phyloP scores from a whole-genome alignment of 2,113 vertebrate genomes.

The Cricetomys ansorgei region DNA sequence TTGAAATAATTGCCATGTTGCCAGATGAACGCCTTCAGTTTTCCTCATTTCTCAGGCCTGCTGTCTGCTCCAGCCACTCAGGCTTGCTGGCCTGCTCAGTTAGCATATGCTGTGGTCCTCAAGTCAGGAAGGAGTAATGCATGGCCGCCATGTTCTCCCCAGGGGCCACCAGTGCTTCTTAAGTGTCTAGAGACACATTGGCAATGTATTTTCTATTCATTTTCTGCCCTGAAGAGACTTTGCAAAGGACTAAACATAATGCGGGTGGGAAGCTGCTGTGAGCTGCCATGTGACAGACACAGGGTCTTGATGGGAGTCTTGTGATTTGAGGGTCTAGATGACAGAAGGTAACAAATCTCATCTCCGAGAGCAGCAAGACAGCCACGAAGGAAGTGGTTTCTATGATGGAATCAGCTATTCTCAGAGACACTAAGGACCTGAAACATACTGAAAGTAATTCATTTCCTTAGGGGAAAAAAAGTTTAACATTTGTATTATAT shows the following conservation, averaged over 20 bases:
- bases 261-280: neutral
- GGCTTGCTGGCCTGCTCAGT: neutral
- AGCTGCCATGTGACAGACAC: no score
- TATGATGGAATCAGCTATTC: neutral
- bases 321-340: neutral
- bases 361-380: neutral
- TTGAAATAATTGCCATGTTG: conserved; percentile 69
- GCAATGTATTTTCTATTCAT: neutral
- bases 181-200: neutral
- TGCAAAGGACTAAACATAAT: neutral
- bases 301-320: neutral
- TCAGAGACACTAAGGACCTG: neutral
- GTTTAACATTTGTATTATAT: no score
- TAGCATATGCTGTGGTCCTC: neutral
- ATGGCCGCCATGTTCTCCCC: neutral
- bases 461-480: neutral
- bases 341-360: neutral
- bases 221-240: neutral
- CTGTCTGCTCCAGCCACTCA: neutral
- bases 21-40: conserved; percentile 47
- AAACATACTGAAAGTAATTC: neutral
- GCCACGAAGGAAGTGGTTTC: neutral
- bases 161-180: neutral
- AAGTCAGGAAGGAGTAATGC: neutral
- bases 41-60: conserved; percentile 21